phyloP scores from a whole-genome alignment of 2,113 vertebrate species.

The Crotalus helleri region DNA sequence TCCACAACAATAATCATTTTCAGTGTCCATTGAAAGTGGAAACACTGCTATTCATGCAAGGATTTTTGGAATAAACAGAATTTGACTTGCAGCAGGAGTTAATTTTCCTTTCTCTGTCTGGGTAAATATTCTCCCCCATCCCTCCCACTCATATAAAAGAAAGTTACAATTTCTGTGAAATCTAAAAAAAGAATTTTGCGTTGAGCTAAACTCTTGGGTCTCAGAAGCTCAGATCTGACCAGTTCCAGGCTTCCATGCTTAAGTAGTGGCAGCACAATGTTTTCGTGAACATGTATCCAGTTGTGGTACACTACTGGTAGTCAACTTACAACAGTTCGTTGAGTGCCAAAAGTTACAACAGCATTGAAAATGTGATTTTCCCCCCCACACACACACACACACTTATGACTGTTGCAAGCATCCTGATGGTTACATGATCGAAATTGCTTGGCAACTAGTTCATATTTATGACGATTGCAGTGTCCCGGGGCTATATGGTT shows the following conservation, averaged over 20 bases:
- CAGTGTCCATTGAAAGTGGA: not conserved
- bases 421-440: not conserved
- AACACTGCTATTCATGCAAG: not conserved
- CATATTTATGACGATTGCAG: not conserved
- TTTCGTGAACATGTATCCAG: not conserved
- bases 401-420: not conserved
- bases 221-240: not conserved
- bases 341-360: not conserved
- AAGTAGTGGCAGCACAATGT: not conserved
- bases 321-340: not conserved
- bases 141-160: not conserved
- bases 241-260: not conserved
- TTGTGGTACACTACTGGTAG: not conserved
- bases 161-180: not conserved
- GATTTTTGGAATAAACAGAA: not conserved
- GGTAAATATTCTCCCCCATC: not conserved
- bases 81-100: not conserved
- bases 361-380: not conserved
- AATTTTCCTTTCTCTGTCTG: not conserved
- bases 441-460: not conserved
- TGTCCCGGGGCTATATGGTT: not conserved
- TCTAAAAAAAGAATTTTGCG: not conserved
- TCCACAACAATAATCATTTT: conserved; percentile 41
- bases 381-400: no score
- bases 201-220: not conserved